Conservation (phyloP, 2,113 vertebrate species). For the Dicentrarchus labrax region DNA sequence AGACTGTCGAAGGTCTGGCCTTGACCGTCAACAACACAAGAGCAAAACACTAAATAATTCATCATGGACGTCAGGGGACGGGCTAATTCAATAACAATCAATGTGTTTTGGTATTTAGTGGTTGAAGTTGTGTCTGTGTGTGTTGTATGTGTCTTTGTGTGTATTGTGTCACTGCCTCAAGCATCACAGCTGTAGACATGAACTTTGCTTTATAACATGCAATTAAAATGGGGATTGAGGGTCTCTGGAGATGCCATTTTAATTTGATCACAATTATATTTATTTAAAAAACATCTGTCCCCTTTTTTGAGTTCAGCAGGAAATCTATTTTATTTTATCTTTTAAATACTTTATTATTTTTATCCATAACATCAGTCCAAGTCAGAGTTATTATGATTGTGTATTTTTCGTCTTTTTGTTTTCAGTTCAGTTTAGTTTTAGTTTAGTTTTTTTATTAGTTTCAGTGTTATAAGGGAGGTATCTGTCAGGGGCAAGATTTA, state of each 20-base stretch:
- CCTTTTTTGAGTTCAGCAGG: too few relatives aligned
- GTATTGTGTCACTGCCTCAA: constrained; percentile 6
- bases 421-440: too few relatives aligned
- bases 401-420: too few relatives aligned
- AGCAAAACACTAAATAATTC: constrained; percentile 70
- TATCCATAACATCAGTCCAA: too few relatives aligned
- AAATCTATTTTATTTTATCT: too few relatives aligned
- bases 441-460: too few relatives aligned
- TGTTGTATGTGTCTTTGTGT: constrained; percentile 9
- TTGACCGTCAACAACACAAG: constrained; percentile 33
- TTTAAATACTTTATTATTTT: too few relatives aligned
- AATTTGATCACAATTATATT: background rate
- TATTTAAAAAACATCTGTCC: background rate
- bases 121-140: constrained; percentile 16
- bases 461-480: too few relatives aligned
- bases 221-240: background rate
- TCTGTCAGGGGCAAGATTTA: too few relatives aligned
- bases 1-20: background rate
- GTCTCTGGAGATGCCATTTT: background rate
- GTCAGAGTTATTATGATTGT: too few relatives aligned
- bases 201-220: background rate
- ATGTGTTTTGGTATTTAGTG: constrained; percentile 59
- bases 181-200: constrained; percentile 18
- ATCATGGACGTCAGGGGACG: constrained; percentile 30
- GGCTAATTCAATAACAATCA: constrained; percentile 46